Conservation (phyloP, 2,888 invertebrate species). For the Dynastes tityus region DNA sequence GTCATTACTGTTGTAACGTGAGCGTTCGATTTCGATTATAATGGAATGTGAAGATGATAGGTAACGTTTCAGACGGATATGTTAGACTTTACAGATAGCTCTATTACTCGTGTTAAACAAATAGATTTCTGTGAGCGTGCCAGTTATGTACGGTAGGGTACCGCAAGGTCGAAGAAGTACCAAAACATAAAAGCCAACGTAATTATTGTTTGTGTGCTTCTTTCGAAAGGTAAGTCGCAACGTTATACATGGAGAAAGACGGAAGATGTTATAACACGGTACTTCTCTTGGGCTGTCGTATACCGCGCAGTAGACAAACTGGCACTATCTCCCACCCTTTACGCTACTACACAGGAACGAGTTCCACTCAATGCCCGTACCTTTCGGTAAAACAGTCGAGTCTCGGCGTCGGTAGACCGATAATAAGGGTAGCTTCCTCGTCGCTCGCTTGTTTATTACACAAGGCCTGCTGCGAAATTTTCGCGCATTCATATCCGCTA, state of each 20-base stretch:
- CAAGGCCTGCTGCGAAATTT: slow-evolving; percentile 43
- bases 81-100: neutral
- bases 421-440: slow-evolving; percentile 52
- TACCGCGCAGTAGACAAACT: slow-evolving; percentile 57
- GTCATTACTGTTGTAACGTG: no score
- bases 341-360: slow-evolving; percentile 52
- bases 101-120: neutral
- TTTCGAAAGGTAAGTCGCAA: slow-evolving; percentile 54
- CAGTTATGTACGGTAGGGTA: neutral
- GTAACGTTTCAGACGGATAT: no score
- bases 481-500: slow-evolving; percentile 26
- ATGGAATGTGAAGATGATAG: no score
- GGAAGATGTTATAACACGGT: slow-evolving; percentile 20
- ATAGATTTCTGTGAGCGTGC: neutral
- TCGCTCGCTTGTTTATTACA: slow-evolving; percentile 24
- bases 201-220: slow-evolving; percentile 52
- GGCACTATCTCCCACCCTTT: slow-evolving; percentile 58
- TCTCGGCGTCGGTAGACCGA: slow-evolving; percentile 51
- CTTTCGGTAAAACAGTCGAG: slow-evolving; percentile 56
- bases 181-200: slow-evolving; percentile 51
- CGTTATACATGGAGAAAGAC: neutral
- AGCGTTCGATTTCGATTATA: no score
- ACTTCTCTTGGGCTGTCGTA: slow-evolving; percentile 40
- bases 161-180: slow-evolving; percentile 53
- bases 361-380: slow-evolving; percentile 53